phyloP scores from a whole-genome alignment of 2,888 invertebrate species.

The Imbricaverruca yamaguchii region DNA sequence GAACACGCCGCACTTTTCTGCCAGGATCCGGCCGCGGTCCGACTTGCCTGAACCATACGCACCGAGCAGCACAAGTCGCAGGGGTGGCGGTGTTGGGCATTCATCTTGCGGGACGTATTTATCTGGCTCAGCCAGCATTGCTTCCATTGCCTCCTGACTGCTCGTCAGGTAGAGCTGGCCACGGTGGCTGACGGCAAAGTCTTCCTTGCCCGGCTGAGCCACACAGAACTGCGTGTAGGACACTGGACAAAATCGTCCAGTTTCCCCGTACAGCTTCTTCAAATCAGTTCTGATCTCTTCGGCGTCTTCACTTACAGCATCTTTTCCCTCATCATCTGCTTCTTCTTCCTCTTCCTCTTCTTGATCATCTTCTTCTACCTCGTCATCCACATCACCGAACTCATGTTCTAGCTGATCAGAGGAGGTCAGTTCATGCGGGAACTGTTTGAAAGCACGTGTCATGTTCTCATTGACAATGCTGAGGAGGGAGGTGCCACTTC shows the following conservation, averaged over 20 bases:
- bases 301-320: background rate
- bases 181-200: background rate
- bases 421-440: background rate
- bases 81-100: background rate
- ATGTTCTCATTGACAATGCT: background rate
- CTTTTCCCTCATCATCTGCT: background rate
- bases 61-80: background rate
- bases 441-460: background rate
- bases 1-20: background rate
- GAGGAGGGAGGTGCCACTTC: background rate
- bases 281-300: background rate
- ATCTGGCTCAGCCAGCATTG: background rate
- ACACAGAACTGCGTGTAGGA: background rate
- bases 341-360: slow-evolving; percentile 13
- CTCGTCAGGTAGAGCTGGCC: background rate
- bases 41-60: background rate
- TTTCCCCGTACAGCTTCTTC: slow-evolving; percentile 1
- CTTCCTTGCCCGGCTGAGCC: background rate
- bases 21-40: background rate
- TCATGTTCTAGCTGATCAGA: slow-evolving; percentile 14
- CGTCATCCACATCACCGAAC: slow-evolving; percentile 1
- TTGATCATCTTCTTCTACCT: background rate
- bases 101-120: background rate
- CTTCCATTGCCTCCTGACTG: background rate
- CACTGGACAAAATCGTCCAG: slow-evolving; percentile 4